Base-by-base conservation (phyloP, 2,888 invertebrate genomes). In the Caenorhabditis afra region DNA sequence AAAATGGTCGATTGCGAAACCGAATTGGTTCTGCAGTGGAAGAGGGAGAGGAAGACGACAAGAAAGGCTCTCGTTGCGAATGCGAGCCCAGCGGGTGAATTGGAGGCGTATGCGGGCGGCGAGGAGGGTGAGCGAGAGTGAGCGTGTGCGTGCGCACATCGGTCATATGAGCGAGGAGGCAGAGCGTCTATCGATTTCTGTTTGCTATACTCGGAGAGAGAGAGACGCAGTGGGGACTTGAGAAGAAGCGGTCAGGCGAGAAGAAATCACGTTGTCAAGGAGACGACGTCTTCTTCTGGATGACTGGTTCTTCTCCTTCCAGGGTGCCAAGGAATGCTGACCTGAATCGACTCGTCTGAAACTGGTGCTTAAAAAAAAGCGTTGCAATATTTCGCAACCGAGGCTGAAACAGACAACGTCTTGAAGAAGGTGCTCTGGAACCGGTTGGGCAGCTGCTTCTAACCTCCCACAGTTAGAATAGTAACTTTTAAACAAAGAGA, bases 81-180 rank as follows among this genome's bases (percentile, higher is more conserved):
- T 45, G 58, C 2, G 41, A 41, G 41, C 41, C 41, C 41, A 29
- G 59, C 45, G 64, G 35, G 41, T 22, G 22, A 35, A 23, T 39
- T n/a, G 41, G 23, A 45, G 39, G 73, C 39, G 64, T 20, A 53
- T 41, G 64, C 49, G 44, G 45, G 45, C 20, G 39, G 45, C 35
- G 35, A 22, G 41, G 50, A 29, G 29, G 29, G 61, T n/a, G 67
- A 18, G 39, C 37, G 62, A 35, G 67, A 68, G 66, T 53, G 65
- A 44, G 65, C 20, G 29, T 29, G 29, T 49, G 70, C 53, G 37
- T 39, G 53, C 58, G 61, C 66, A 39, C 66, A 53, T 35, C 37
- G 61, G 66, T 65, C 66, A 66, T 74, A 66, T 74, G 74, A 59
- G 64, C 47, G 73, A 53, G 64, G 29, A 37, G 29, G 29, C 29